Evolutionary conservation across 2,797 vertebrate species (phyloP).

Genomic region (Leptoclinus maculatus): DNA sequence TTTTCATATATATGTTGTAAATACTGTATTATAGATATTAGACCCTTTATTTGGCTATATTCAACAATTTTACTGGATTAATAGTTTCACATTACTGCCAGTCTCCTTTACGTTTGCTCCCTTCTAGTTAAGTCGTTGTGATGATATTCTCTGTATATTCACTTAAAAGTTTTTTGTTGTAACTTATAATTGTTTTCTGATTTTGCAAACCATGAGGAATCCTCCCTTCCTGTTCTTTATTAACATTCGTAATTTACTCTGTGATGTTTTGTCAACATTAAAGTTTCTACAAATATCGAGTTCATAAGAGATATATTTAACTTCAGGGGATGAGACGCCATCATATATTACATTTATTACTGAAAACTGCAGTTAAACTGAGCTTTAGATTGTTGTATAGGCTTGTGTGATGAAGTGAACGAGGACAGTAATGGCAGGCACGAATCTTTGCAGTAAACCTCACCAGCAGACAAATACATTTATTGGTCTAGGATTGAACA

Average conservation of each 20-base stretch:
- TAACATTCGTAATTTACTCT: constrained; percentile 48
- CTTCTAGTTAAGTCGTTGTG: constrained; percentile 15
- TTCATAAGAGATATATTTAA: constrained; percentile 18
- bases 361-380: background rate
- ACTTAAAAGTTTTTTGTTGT: constrained; percentile 11
- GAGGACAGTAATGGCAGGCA: constrained; percentile 1
- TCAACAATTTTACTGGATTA: background rate
- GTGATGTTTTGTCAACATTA: constrained; percentile 70
- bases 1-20: constrained; percentile 58
- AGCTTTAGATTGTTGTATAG: background rate
- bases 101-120: constrained; percentile 17
- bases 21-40: constrained; percentile 64
- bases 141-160: constrained; percentile 15
- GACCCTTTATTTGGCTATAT: constrained; percentile 4
- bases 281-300: constrained; percentile 66
- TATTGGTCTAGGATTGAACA: constrained; percentile 7
- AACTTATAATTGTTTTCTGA: constrained; percentile 26
- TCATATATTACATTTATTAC: background rate
- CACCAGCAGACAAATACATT: background rate
- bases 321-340: background rate
- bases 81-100: constrained; percentile 25
- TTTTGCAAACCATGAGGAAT: constrained; percentile 27
- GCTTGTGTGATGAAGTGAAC: background rate
- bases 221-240: constrained; percentile 27
- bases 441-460: constrained; percentile 27